Evolutionary conservation across 1,140 invertebrate genomes (phyloP).

Genomic region (Leptonema lineaticorne): DNA sequence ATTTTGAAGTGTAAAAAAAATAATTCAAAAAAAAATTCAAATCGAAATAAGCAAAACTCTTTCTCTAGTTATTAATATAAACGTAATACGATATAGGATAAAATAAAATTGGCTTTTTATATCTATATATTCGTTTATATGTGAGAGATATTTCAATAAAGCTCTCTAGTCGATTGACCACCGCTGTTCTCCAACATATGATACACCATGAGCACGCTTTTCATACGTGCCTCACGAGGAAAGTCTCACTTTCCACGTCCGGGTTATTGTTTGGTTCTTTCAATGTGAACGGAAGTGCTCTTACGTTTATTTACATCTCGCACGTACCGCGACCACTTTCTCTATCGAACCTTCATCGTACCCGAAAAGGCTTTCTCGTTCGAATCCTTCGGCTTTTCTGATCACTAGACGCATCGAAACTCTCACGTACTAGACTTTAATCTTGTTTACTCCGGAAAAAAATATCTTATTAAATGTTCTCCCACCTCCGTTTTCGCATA

Average conservation of each 20-base stretch:
- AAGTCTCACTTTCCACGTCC: neutral
- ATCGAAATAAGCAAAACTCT: too few species aligned
- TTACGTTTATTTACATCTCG: slow-evolving; percentile 26
- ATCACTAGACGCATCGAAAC: neutral
- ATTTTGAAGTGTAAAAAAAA: too few species aligned
- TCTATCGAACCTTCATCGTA: neutral
- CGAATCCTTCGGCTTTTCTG: neutral
- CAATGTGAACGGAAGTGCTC: neutral
- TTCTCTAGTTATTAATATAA: too few species aligned
- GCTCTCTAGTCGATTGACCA: neutral
- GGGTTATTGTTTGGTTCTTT: slow-evolving; percentile 17
- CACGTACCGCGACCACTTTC: slow-evolving; percentile 11
- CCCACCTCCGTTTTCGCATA: slow-evolving; percentile 1
- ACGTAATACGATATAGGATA: too few species aligned
- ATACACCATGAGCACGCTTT: slow-evolving; percentile 7
- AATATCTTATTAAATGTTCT: slow-evolving; percentile 42
- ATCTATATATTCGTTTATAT: neutral
- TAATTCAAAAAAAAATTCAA: too few species aligned
- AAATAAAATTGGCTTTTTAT: too few species aligned
- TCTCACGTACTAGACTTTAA: slow-evolving; percentile 38
- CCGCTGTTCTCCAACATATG: neutral
- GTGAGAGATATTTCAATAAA: neutral
- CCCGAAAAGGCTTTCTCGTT: too few species aligned
- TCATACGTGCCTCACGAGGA: neutral
- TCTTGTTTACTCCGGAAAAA: slow-evolving; percentile 40